Evolutionary conservation across 2,113 vertebrate species (phyloP), one percentile per base, ranked within the genome.

Genomic region (Elanoides forficatus): DNA sequence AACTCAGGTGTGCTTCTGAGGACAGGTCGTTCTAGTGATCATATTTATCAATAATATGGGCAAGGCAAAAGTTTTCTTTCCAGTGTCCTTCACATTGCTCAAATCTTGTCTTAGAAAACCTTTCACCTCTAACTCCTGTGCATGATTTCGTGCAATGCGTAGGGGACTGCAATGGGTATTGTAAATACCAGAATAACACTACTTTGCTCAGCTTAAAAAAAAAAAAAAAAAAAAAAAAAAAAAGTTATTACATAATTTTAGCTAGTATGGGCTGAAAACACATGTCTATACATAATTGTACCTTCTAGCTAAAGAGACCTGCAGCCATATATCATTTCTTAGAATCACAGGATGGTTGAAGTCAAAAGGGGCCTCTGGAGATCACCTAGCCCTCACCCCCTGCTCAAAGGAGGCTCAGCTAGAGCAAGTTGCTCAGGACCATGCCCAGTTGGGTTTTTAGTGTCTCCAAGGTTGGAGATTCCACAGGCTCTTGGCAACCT

Each of bases 401-500:
- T 72, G 9, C 36, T 32, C 18, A 38, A 25, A 71, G 23, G 7
- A 11, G 11, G 6, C 8, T 81, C 13, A 72, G 15, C 7, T 60
- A 45, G 2, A 86, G 9, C 62, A 18, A 25, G 13, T 56, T 50
- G 13, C 27, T 50, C 13, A 36, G 34, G 7, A 38, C 22, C 5
- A 9, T 9, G 2, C 4, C 7, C n/a, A 3, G 8, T 6, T 3
- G 2, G 3, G 11, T 25, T 86, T 66, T 60, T 25, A 71, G 3
- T 55, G 42, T 52, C 32, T 40, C 25, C 34, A 72, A 40, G 45
- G 36, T 0, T 29, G 36, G 58, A 78, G 17, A 62, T 93, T 45
- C 13, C 32, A 50, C 8, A 42, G 29, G 40, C 10, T 56, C 48
- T 73, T 30, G 47, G 25, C 8, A 34, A 36, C 11, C 19, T 47